Evolutionary conservation across 1,140 invertebrate species (phyloP).

Genomic region (Pseudobourletiella spinata): DNA sequence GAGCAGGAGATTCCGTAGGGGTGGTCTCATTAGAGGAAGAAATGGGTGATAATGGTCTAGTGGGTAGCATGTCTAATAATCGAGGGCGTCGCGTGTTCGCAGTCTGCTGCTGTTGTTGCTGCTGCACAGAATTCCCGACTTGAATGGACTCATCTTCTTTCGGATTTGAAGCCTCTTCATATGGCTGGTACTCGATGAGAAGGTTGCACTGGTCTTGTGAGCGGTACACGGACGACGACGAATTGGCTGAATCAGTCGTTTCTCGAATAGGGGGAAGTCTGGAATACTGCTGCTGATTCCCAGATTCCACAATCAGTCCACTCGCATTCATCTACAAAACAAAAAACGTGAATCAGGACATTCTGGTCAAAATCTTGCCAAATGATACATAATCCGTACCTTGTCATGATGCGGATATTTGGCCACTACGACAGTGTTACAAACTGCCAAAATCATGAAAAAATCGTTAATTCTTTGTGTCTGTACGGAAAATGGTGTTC

Average conservation of each 20-base stretch:
- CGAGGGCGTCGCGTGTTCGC: neutral
- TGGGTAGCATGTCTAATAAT: conserved; percentile 17
- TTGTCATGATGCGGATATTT: conserved; percentile 77
- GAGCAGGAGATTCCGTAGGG: conserved; percentile 38
- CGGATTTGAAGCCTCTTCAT: neutral
- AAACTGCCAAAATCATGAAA: conserved; percentile 80
- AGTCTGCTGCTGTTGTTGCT: neutral
- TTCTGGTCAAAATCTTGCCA: too few relatives aligned
- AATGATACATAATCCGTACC: conserved; percentile 41
- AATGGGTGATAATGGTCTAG: conserved; percentile 38
- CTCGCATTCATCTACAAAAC: conserved; percentile 62
- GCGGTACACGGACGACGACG: neutral
- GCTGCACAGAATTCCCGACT: neutral
- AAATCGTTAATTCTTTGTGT: conserved; percentile 70
- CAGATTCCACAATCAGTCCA: conserved; percentile 52
- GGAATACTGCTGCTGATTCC: neutral
- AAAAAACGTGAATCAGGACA: too few relatives aligned
- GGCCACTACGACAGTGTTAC: conserved; percentile 93
- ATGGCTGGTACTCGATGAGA: conserved; percentile 3
- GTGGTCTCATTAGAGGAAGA: conserved; percentile 45
- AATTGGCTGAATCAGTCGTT: neutral
- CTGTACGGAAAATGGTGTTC: conserved; percentile 29
- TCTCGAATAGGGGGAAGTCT: conserved; percentile 29
- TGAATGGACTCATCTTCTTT: neutral
- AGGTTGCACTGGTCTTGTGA: conserved; percentile 15